Conservation (phyloP, 1,140 invertebrate genomes). For the Apis laboriosa region DNA sequence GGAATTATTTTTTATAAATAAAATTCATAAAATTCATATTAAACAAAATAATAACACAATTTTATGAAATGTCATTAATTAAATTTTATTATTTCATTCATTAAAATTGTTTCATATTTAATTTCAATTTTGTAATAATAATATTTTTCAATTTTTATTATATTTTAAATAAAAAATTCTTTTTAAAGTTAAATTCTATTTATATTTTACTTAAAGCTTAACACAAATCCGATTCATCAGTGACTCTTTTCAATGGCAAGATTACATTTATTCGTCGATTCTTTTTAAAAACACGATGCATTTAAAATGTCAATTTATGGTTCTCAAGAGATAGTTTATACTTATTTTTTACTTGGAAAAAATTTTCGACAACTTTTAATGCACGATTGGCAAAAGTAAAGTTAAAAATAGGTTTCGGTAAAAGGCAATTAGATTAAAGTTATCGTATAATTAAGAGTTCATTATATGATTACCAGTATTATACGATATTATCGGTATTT, state of each 20-base stretch:
- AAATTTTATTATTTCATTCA: too few relatives aligned
- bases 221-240: neutral
- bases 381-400: neutral
- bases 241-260: constrained; percentile 10
- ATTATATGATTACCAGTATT: neutral
- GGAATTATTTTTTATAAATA: too few relatives aligned
- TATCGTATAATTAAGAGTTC: constrained; percentile 50
- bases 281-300: neutral
- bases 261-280: constrained; percentile 21
- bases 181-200: neutral
- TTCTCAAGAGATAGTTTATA: constrained; percentile 19
- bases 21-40: too few relatives aligned
- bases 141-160: neutral
- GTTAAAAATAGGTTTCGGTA: constrained; percentile 39
- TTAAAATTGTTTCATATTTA: neutral
- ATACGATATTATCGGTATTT: constrained; percentile 36
- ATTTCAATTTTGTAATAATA: neutral
- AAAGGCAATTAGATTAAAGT: constrained; percentile 42
- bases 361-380: constrained; percentile 35
- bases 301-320: constrained; percentile 22
- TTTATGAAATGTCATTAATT: too few relatives aligned
- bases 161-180: fast-evolving
- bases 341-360: constrained; percentile 57
- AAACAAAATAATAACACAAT: too few relatives aligned
- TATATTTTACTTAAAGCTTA: neutral